Percentiles rank a stretch among this genome's conserved stretches.
Evolutionary conservation across 2,888 invertebrate species (phyloP).

Genomic region (Copidosoma aretas): DNA sequence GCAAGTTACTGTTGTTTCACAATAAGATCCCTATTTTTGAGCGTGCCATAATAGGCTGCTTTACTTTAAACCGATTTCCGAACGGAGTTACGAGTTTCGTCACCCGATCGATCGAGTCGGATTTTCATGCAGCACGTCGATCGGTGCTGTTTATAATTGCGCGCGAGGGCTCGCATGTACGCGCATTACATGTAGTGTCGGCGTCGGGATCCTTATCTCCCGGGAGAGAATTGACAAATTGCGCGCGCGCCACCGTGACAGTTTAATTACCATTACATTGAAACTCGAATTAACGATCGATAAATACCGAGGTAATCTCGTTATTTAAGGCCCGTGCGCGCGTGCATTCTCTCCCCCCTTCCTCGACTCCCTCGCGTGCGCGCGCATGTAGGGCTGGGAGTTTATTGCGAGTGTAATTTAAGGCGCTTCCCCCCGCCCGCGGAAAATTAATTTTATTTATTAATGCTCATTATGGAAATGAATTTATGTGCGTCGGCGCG

Average conservation of each 20-base stretch:
- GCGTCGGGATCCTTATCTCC: conserved; percentile 27
- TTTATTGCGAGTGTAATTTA: conserved; percentile 17
- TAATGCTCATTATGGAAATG: not conserved
- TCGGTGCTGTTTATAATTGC: conserved; percentile 21
- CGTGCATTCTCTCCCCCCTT: not conserved
- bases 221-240: conserved; percentile 33
- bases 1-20: no score
- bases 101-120: conserved; percentile 14
- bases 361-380: not conserved
- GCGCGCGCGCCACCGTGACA: conserved; percentile 22
- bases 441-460: conserved; percentile 22
- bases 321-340: conserved; percentile 11
- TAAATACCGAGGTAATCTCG: conserved; percentile 32
- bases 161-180: conserved; percentile 11
- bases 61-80: no score
- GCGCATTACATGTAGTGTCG: no score
- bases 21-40: no score
- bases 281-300: conserved; percentile 35
- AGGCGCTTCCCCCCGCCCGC: not conserved
- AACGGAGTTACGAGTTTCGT: conserved; percentile 11
- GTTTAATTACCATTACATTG: conserved; percentile 36
- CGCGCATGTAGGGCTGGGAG: not conserved
- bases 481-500: conserved; percentile 14
- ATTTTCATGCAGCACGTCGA: conserved; percentile 31
- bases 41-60: no score